A percentile compares a stretch with the other conserved stretches of the same genome.
Evolutionary conservation across 2,113 vertebrate genomes (phyloP).

Genomic region (Siphamia tubifer): DNA sequence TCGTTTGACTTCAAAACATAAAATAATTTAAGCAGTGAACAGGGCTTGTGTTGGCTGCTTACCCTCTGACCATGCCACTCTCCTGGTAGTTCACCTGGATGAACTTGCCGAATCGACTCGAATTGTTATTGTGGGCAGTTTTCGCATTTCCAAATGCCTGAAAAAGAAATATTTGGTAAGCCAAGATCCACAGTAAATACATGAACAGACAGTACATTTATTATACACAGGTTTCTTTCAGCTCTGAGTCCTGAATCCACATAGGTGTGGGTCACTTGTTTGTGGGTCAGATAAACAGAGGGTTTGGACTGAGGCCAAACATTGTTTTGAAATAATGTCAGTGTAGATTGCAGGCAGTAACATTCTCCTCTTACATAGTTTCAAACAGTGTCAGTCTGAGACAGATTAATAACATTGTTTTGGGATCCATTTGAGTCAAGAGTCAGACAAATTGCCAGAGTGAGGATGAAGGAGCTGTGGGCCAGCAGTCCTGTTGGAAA

Average conservation of each 20-base stretch:
- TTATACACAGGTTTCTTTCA: background rate
- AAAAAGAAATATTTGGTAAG: conserved; percentile 42
- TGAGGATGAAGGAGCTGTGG: conserved; percentile 27
- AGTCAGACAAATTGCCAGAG: conserved; percentile 56
- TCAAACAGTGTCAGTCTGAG: conserved; percentile 26
- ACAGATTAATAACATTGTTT: conserved; percentile 54
- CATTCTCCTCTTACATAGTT: conserved; percentile 34
- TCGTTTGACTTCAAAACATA: background rate
- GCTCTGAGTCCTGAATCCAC: background rate
- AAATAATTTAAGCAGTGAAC: background rate
- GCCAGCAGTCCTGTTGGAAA: conserved; percentile 30
- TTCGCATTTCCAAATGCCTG: conserved; percentile 99
- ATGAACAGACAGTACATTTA: background rate
- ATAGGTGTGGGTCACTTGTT: conserved; percentile 15
- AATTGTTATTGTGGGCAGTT: conserved; percentile 99
- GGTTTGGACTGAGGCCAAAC: background rate
- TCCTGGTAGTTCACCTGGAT: conserved; percentile 99
- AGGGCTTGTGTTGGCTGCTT: conserved; percentile 55
- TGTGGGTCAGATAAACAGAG: conserved; percentile 16
- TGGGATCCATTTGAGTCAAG: conserved; percentile 43
- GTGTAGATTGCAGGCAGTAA: background rate
- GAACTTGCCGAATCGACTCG: conserved; percentile 98
- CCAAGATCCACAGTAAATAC: background rate
- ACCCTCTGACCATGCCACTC: conserved; percentile 97
- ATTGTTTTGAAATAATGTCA: conserved; percentile 28